phyloP scores from a whole-genome alignment of 2,797 vertebrate genomes.

The Phyllotis vaccarum region DNA sequence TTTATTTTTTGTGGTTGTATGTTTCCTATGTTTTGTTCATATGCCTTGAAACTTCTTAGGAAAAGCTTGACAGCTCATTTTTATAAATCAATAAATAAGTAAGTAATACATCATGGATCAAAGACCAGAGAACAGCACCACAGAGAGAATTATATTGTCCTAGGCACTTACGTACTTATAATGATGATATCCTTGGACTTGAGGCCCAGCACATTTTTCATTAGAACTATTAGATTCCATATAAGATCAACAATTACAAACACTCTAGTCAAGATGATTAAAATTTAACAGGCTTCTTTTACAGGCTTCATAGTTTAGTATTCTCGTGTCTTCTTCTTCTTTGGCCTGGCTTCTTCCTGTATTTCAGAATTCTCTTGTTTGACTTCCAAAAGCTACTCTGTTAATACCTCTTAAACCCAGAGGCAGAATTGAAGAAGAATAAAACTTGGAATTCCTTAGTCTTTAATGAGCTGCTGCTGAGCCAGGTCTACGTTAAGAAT shows the following conservation, averaged over 20 bases:
- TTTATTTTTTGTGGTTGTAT: conserved; percentile 83
- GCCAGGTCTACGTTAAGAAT: conserved; percentile 52
- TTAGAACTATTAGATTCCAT: conserved; percentile 79
- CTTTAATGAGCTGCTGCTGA: conserved; percentile 51
- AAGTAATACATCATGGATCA: conserved; percentile 81
- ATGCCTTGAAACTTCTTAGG: conserved; percentile 75
- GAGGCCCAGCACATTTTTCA: conserved; percentile 75
- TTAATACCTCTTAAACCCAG: conserved; percentile 69
- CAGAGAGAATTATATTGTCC: conserved; percentile 80
- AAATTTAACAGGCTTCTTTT: conserved; percentile 79
- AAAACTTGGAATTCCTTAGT: conserved; percentile 65
- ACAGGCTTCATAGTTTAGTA: conserved; percentile 63
- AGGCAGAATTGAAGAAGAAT: conserved; percentile 68
- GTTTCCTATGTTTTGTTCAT: conserved; percentile 79
- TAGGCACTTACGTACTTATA: conserved; percentile 76
- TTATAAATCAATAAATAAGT: conserved; percentile 86
- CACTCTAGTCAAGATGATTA: conserved; percentile 71
- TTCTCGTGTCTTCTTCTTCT: conserved; percentile 67
- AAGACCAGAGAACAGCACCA: conserved; percentile 58
- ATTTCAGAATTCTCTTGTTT: conserved; percentile 78
- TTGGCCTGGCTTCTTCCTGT: conserved; percentile 74
- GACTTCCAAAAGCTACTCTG: conserved; percentile 78
- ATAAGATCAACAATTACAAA: conserved; percentile 80
- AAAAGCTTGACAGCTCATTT: conserved; percentile 80
- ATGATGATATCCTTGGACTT: conserved; percentile 82